Percentiles rank a stretch among this genome's conserved stretches.
Evolutionary conservation across 2,797 vertebrate species (phyloP).

Genomic region (Gambusia yucatana): DNA sequence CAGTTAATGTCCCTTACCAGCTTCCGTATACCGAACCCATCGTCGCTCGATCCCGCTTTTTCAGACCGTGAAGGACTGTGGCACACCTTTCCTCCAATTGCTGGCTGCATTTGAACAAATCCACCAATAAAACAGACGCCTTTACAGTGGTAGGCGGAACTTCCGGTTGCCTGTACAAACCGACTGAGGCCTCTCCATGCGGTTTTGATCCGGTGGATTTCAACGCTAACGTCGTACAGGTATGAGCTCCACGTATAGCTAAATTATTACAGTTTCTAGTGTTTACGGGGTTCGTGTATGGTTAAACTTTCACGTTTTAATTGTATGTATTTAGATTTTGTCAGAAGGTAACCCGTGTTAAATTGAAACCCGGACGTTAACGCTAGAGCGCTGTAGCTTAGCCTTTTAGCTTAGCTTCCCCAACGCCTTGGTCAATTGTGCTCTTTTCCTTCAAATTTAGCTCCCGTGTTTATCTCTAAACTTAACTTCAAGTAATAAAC

Average conservation of each 20-base stretch:
- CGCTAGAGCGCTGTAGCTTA: slow-evolving; percentile 36
- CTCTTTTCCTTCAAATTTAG: fast-evolving
- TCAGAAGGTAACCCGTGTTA: fast-evolving
- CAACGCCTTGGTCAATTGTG: neutral
- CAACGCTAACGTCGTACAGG: slow-evolving; percentile 53
- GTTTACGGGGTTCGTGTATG: neutral
- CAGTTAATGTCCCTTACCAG: neutral
- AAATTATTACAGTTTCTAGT: fast-evolving
- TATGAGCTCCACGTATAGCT: slow-evolving; percentile 20
- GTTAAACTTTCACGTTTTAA: fast-evolving
- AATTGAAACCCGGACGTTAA: neutral
- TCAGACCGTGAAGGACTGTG: slow-evolving; percentile 43
- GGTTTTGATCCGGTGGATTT: slow-evolving; percentile 58
- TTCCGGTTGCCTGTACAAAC: slow-evolving; percentile 73
- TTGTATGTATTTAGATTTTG: fast-evolving
- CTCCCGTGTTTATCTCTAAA: fast-evolving
- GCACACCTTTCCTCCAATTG: slow-evolving; percentile 50
- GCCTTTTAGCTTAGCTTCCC: slow-evolving; percentile 32
- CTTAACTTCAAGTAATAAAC: fast-evolving
- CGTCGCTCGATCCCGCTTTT: slow-evolving; percentile 61
- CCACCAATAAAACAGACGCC: slow-evolving; percentile 59
- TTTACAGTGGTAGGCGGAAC: slow-evolving; percentile 50
- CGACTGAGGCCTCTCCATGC: slow-evolving; percentile 78
- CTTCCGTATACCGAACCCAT: neutral
- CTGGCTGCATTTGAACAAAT: neutral